phyloP scores from a whole-genome alignment of 2,888 invertebrate species.

The Sminthurides aquaticus region DNA sequence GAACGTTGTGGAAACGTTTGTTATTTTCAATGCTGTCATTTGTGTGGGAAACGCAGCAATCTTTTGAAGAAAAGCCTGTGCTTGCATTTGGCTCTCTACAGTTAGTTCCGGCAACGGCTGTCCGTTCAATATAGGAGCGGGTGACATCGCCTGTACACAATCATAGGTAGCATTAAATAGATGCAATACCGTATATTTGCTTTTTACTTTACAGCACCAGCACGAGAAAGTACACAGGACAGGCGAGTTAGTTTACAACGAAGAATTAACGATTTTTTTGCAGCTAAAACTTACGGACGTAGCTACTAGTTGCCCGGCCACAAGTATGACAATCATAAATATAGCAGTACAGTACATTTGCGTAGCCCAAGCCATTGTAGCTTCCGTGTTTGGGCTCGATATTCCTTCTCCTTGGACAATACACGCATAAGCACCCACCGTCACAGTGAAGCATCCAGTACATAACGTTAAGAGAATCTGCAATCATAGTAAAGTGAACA shows the following conservation, averaged over 20 bases:
- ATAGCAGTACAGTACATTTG: constrained; percentile 36
- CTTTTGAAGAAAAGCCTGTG: constrained; percentile 33
- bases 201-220: too few relatives aligned
- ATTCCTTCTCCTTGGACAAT: constrained; percentile 37
- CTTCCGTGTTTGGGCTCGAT: constrained; percentile 27
- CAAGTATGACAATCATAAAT: constrained; percentile 32
- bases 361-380: constrained; percentile 29
- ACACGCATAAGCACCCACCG: constrained; percentile 31
- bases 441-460: constrained; percentile 31
- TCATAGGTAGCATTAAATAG: too few relatives aligned
- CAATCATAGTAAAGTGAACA: too few relatives aligned
- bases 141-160: constrained; percentile 32
- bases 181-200: too few relatives aligned
- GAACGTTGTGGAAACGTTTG: constrained; percentile 35
- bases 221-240: too few relatives aligned
- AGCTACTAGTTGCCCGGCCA: constrained; percentile 35
- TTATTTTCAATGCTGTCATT: constrained; percentile 36
- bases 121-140: constrained; percentile 33
- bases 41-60: constrained; percentile 35
- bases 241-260: too few relatives aligned
- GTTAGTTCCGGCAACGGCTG: constrained; percentile 30
- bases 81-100: constrained; percentile 32
- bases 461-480: constrained; percentile 34
- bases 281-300: constrained; percentile 34
- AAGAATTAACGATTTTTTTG: too few relatives aligned